Percentiles rank a stretch among this genome's conserved stretches.
Conservation (phyloP, 2,888 invertebrate genomes). For the Pandemis heparana region DNA sequence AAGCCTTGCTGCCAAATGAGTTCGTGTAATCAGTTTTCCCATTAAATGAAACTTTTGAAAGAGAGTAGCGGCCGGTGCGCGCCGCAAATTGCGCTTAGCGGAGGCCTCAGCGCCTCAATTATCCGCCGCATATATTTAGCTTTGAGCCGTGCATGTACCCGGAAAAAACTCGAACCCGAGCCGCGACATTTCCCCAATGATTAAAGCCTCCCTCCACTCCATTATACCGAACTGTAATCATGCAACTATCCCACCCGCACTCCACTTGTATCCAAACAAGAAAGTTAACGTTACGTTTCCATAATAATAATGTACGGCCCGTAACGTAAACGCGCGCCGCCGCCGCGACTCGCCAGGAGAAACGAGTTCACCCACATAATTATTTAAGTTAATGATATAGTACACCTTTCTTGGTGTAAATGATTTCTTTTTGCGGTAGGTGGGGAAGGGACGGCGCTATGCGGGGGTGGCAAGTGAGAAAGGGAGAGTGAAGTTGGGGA, state of each 20-base stretch:
- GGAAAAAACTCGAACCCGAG: constrained; percentile 38
- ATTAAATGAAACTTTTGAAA: constrained; percentile 33
- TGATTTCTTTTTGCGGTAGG: constrained; percentile 70
- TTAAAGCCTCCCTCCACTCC: constrained; percentile 72
- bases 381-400: constrained; percentile 84
- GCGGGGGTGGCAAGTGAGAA: constrained; percentile 49
- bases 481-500: constrained; percentile 54
- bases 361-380: constrained; percentile 71
- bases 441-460: constrained; percentile 53
- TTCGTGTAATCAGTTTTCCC: constrained; percentile 7
- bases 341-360: constrained; percentile 2
- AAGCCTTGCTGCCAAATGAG: not conserved
- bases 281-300: constrained; percentile 52
- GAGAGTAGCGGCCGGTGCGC: constrained; percentile 29
- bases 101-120: constrained; percentile 26
- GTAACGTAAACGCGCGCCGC: constrained; percentile 54
- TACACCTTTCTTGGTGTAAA: constrained; percentile 76
- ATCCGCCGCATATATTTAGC: constrained; percentile 39
- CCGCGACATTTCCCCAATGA: constrained; percentile 80
- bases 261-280: constrained; percentile 45
- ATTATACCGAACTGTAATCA: constrained; percentile 80
- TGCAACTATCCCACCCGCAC: constrained; percentile 65
- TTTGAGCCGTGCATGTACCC: constrained; percentile 25
- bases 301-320: not conserved
- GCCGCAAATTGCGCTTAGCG: not conserved